Conservation (phyloP, 2,888 invertebrate genomes). For the Chaetoderma sp. region DNA sequence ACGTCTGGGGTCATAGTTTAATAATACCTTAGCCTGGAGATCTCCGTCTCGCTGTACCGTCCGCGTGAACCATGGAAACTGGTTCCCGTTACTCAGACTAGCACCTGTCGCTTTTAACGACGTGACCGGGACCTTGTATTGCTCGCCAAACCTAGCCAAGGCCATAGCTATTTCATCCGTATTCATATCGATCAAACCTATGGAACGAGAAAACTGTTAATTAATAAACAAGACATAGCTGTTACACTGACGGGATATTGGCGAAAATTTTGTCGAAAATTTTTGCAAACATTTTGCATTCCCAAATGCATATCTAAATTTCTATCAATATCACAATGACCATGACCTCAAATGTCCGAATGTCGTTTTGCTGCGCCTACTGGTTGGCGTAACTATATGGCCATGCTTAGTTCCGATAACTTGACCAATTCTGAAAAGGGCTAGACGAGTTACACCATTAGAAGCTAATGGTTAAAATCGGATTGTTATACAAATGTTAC, state of each 20-base stretch:
- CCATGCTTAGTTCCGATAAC: no score
- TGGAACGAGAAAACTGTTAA: conserved; percentile 47
- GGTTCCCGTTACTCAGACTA: conserved; percentile 45
- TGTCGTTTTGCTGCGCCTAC: no score
- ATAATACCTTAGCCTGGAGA: neutral
- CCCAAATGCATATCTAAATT: neutral
- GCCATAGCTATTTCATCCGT: conserved; percentile 73
- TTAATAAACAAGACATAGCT: neutral
- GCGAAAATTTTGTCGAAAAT: conserved; percentile 38
- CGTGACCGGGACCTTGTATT: conserved; percentile 73
- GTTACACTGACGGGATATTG: no score
- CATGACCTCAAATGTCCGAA: no score
- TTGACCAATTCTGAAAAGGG: neutral
- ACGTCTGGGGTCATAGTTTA: neutral
- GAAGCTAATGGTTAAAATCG: neutral
- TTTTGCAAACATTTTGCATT: neutral
- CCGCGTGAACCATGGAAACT: conserved; percentile 57
- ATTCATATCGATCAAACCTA: conserved; percentile 73
- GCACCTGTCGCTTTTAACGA: conserved; percentile 48
- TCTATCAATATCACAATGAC: no score
- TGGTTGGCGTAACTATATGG: no score
- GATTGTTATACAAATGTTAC: neutral
- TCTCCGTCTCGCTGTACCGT: conserved; percentile 60
- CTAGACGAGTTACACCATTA: neutral
- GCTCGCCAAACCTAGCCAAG: conserved; percentile 72